Conservation (phyloP, 53 echinoderm and acorn worm genomes). For the Echinometra lucunter region DNA sequence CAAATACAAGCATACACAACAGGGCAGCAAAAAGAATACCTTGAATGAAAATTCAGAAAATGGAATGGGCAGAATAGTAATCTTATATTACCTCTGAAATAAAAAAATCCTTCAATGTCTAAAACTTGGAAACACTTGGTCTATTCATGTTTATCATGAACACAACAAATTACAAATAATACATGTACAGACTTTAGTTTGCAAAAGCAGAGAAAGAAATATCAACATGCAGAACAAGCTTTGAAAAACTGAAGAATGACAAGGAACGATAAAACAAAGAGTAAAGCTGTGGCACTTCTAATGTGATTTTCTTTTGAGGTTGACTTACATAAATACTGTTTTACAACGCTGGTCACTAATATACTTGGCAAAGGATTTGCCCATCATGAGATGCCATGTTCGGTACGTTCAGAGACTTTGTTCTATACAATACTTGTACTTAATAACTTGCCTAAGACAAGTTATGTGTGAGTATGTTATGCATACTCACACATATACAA, state of each 20-base stretch:
- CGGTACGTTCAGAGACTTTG: background rate
- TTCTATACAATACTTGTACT: background rate
- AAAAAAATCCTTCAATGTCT: background rate
- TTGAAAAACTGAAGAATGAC: background rate
- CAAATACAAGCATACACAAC: background rate
- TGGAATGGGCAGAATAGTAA: background rate
- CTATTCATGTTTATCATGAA: background rate
- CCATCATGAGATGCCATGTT: background rate
- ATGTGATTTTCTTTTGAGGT: background rate
- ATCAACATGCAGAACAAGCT: background rate
- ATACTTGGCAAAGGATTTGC: background rate
- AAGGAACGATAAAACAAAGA: background rate
- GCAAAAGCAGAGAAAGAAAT: background rate
- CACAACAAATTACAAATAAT: background rate
- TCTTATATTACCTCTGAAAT: background rate
- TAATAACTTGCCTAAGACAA: background rate
- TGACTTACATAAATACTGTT: background rate
- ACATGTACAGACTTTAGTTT: background rate
- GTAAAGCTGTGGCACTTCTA: background rate
- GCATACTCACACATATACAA: background rate
- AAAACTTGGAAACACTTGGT: background rate
- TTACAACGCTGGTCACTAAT: background rate
- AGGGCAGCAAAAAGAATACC: background rate
- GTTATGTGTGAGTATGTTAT: too few species aligned
- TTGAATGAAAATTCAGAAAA: background rate